phyloP scores from a whole-genome alignment of 2,113 vertebrate species.

The Stomatorhinus ivindoensis region DNA sequence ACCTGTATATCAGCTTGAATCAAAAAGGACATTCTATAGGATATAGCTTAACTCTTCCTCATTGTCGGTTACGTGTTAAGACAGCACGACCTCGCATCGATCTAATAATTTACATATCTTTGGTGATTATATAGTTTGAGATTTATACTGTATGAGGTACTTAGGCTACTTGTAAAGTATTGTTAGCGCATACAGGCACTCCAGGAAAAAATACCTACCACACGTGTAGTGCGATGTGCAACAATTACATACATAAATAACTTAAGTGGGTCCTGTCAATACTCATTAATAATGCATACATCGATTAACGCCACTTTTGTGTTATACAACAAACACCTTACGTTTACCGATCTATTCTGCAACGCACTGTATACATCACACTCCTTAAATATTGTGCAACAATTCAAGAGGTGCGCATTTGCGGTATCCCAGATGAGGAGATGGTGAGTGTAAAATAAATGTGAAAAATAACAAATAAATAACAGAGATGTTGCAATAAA shows the following conservation, averaged over 20 bases:
- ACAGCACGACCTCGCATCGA: neutral
- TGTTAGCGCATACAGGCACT: neutral
- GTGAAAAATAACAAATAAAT: neutral
- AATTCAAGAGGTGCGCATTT: neutral
- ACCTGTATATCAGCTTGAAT: neutral
- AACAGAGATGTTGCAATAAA: neutral
- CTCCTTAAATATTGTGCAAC: neutral
- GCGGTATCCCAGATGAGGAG: neutral
- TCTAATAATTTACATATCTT: neutral
- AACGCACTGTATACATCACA: neutral
- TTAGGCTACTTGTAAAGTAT: neutral
- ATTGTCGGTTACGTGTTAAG: neutral
- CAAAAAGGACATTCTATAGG: neutral
- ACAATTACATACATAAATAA: neutral
- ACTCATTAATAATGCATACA: neutral
- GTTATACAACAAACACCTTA: neutral
- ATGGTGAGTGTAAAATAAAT: neutral
- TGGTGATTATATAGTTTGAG: neutral
- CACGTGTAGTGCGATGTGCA: neutral
- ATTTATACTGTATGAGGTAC: neutral
- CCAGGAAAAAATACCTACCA: neutral
- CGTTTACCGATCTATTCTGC: neutral
- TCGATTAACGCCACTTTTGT: neutral
- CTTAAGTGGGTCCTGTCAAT: neutral
- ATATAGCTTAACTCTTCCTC: neutral